Percentiles rank a stretch among this genome's conserved stretches.
phyloP scores from a whole-genome alignment of 1,140 invertebrate genomes.

The Drosophila parabipectinata region DNA sequence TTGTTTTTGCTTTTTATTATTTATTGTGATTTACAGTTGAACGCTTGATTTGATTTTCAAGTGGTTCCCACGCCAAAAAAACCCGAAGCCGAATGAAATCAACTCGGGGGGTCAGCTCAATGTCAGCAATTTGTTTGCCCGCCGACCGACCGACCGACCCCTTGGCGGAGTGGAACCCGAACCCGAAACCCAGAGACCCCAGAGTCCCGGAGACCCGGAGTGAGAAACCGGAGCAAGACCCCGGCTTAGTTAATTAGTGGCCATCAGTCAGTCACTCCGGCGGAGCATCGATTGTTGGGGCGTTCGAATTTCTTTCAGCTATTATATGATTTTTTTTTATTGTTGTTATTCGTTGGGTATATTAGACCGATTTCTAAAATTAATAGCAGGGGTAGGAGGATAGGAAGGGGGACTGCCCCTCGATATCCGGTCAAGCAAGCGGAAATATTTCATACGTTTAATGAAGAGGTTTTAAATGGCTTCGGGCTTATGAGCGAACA shows the following conservation, averaged over 20 bases:
- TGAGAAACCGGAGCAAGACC: not conserved
- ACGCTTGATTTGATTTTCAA: conserved; percentile 84
- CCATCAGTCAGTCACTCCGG: conserved; percentile 71
- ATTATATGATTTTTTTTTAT: conserved; percentile 4
- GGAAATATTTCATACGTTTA: conserved; percentile 8
- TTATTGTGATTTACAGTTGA: conserved; percentile 84
- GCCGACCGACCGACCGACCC: conserved; percentile 10
- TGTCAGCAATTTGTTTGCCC: conserved; percentile 59
- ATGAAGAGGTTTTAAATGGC: not conserved
- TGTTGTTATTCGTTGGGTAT: conserved; percentile 1
- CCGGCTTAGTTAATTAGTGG: conserved; percentile 79
- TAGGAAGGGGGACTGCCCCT: not conserved
- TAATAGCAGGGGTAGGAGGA: not conserved
- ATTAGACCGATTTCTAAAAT: conserved; percentile 8
- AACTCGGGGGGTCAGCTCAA: conserved; percentile 47
- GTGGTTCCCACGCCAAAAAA: conserved; percentile 73
- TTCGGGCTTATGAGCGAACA: not conserved
- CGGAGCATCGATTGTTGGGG: not conserved
- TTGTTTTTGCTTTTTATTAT: conserved; percentile 71
- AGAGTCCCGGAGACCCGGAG: no score
- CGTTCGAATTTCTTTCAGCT: not conserved
- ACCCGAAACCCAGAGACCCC: no score
- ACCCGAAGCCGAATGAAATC: not conserved
- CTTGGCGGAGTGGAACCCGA: no score
- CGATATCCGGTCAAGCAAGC: not conserved